Evolutionary conservation across 2,113 vertebrate genomes (phyloP).

Genomic region (Pandion haliaetus): DNA sequence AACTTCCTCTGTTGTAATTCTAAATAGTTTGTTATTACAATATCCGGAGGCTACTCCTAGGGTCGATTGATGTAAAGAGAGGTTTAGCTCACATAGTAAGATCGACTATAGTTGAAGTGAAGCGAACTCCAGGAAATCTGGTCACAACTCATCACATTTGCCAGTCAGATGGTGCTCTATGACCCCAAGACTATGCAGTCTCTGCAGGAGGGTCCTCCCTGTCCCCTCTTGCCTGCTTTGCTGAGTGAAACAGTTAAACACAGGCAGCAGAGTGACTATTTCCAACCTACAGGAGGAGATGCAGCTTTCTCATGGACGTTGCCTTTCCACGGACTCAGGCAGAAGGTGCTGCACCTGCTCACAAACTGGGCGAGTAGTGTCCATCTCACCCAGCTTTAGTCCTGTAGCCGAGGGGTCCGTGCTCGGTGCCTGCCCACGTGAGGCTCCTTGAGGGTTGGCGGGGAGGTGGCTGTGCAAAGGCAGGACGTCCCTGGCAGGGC

Average conservation of each 20-base stretch:
- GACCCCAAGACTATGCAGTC: not conserved
- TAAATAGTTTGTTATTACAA: not conserved
- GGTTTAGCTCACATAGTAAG: not conserved
- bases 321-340: too few relatives aligned
- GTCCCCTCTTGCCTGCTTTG: not conserved
- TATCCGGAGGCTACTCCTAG: not conserved
- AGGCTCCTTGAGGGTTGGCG: not conserved
- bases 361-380: not conserved
- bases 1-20: not conserved
- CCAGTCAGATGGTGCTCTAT: not conserved
- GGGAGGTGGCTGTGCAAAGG: not conserved
- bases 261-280: not conserved
- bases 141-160: not conserved
- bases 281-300: not conserved
- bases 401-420: rapidly evolving
- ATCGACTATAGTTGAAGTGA: not conserved
- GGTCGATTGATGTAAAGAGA: not conserved
- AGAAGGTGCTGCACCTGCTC: not conserved
- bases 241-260: not conserved
- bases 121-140: not conserved
- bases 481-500: not conserved
- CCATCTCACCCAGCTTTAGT: not conserved
- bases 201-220: not conserved
- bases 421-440: rapidly evolving
- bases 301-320: not conserved